Evolutionary conservation across 2,797 vertebrate genomes (phyloP).

Genomic region (Pelodytes ibericus): DNA sequence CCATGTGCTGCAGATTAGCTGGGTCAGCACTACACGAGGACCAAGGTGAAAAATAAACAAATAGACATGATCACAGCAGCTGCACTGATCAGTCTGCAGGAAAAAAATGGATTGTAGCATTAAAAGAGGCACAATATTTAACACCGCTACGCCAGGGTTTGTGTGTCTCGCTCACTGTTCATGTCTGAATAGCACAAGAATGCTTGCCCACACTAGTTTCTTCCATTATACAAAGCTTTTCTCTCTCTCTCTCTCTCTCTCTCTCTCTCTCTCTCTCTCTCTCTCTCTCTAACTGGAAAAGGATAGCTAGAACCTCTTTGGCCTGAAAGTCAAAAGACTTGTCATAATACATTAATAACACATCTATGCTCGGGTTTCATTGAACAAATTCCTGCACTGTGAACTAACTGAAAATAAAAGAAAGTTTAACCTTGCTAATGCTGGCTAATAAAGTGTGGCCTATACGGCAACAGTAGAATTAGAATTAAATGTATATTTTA

Average conservation of each 20-base stretch:
- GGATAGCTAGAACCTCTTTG: constrained; percentile 68
- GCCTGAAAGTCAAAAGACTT: constrained; percentile 71
- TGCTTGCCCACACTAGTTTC: constrained; percentile 66
- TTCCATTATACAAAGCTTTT: constrained; percentile 74
- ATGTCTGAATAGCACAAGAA: constrained; percentile 62
- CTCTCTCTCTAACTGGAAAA: constrained; percentile 56
- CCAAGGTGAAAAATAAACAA: constrained; percentile 75
- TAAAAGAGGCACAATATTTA: constrained; percentile 66
- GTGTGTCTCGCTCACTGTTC: constrained; percentile 65
- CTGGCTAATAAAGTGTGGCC: not conserved
- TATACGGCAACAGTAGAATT: too few relatives aligned
- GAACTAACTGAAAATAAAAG: not conserved
- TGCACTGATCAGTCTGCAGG: constrained; percentile 63
- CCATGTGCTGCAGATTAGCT: constrained; percentile 58
- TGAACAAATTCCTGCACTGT: constrained; percentile 33
- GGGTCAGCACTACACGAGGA: constrained; percentile 69
- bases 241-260: not conserved
- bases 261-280: constrained; percentile 43
- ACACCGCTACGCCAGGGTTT: constrained; percentile 74
- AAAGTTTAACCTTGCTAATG: constrained; percentile 37
- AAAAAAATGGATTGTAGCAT: constrained; percentile 74
- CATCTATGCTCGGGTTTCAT: constrained; percentile 64
- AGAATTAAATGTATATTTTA: not conserved
- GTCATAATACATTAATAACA: constrained; percentile 78
- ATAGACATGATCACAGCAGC: constrained; percentile 62